Evolutionary conservation across 2,113 vertebrate species (phyloP), one percentile per base, ranked within the genome.

Genomic region (Zosterops lateralis): DNA sequence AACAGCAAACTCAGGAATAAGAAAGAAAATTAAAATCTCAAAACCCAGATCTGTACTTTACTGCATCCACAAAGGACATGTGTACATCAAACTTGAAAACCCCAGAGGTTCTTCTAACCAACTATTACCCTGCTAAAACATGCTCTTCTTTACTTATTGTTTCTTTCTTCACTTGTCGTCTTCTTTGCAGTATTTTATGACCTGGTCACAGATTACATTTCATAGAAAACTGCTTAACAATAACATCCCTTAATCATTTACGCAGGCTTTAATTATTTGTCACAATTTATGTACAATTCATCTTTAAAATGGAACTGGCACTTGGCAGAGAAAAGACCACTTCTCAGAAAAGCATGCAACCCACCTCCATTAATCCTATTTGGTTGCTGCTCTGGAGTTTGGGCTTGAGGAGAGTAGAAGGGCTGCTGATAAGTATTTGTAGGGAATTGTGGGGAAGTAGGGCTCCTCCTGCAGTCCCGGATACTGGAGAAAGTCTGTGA

Each of bases 401-500:
- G 98, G 92, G 97, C 95, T 95, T 98, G 98, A 95, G 98, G 87
- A 84, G 98, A 97, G 75, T 97, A 98, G 96, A 96, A 98, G 96
- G 98, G 98, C 60, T 98, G 97, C 47, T 98, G 98, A 57, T 97
- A 98, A 89, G 97, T 97, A 92, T 97, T 98, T 62, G 98, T 98
- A 92, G 98, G 98, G 80, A 99, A 98, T 95, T 98, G 98, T 31
- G 98, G 98, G 64, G 98, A 98, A 71, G 97, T 97, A 17, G 98
- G 98, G 96, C 97, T 99, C 96, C 98, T 98, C 80, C 98, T 98
- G 94, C 99, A 99, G 78, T 99, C 99, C 93, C 99, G 98, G 84
- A 99, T 98, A 96, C 98, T 99, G 92, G 99, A 99, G 96, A 99
- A 99, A 97, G 98, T 99, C 97, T 99, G 99, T 66, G 99, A 99